Evolutionary conservation across 2,797 vertebrate species (phyloP).

Genomic region (Argentina silus): DNA sequence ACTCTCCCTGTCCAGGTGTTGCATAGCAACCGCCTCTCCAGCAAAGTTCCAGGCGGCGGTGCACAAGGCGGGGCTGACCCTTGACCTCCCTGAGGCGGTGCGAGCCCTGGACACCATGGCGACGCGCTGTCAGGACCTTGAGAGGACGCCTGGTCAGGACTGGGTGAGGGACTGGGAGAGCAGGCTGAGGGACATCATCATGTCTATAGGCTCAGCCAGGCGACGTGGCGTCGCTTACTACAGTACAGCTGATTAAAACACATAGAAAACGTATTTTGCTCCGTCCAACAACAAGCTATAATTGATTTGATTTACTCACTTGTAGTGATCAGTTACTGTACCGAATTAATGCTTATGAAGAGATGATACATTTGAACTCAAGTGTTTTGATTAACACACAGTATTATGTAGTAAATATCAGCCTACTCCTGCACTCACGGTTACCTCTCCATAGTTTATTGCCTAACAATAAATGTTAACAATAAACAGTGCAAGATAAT

Average conservation of each 20-base stretch:
- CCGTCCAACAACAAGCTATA: background rate
- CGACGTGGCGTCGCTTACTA: background rate
- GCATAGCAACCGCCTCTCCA: slow-evolving; percentile 19
- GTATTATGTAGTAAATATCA: no score
- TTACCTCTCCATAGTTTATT: background rate
- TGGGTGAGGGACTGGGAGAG: slow-evolving; percentile 13
- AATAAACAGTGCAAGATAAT: background rate
- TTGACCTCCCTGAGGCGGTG: slow-evolving; percentile 8
- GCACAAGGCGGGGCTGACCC: slow-evolving; percentile 9
- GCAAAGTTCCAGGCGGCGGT: slow-evolving; percentile 14
- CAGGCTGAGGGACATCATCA: slow-evolving; percentile 3
- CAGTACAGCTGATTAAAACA: background rate
- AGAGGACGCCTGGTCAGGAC: background rate
- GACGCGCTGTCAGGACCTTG: background rate
- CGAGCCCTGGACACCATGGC: slow-evolving; percentile 7
- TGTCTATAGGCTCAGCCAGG: slow-evolving; percentile 8
- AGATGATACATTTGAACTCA: no score
- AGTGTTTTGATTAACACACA: background rate
- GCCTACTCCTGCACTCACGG: no score
- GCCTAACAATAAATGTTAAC: background rate
- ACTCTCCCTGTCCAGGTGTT: background rate
- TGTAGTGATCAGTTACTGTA: background rate
- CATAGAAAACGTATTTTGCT: background rate
- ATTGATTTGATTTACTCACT: background rate
- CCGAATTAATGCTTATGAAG: no score